Conservation (phyloP, 2,113 vertebrate genomes). For the Datnioides undecimradiatus region DNA sequence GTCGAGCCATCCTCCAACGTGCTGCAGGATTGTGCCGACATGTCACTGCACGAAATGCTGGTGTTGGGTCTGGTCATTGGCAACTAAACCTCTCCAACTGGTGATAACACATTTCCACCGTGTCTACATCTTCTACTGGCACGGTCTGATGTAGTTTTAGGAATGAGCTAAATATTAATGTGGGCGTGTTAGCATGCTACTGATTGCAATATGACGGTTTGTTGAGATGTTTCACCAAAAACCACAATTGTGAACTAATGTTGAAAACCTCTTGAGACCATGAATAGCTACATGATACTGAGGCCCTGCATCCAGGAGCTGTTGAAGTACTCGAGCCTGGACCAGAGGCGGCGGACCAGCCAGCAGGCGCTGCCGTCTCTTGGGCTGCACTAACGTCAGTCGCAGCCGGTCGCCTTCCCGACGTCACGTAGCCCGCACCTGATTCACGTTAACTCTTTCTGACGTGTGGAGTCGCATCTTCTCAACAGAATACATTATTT, state of each 20-base stretch:
- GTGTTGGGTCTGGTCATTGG: background rate
- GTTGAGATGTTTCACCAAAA: too few species aligned
- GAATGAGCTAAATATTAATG: too few species aligned
- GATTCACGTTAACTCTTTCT: constrained; percentile 39
- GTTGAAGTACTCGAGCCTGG: background rate
- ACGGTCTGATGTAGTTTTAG: constrained; percentile 17
- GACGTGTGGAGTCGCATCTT: constrained; percentile 31
- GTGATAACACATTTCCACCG: constrained; percentile 11
- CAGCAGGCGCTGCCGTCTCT: too few species aligned
- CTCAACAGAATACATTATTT: constrained; percentile 32
- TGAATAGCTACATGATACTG: too few species aligned
- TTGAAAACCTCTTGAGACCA: too few species aligned
- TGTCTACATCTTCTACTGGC: constrained; percentile 11
- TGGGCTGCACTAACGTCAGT: too few species aligned
- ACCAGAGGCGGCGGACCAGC: background rate
- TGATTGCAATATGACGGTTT: too few species aligned
- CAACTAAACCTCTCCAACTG: background rate
- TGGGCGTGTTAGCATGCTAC: too few species aligned
- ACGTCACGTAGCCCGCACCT: constrained; percentile 7
- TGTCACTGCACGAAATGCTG: background rate
- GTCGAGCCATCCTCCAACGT: constrained; percentile 29
- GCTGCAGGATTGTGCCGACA: constrained; percentile 14
- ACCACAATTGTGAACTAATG: too few species aligned
- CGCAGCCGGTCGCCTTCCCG: background rate
- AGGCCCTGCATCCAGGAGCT: background rate